phyloP scores from a whole-genome alignment of 1,140 invertebrate species.

The Drosophila saltans region DNA sequence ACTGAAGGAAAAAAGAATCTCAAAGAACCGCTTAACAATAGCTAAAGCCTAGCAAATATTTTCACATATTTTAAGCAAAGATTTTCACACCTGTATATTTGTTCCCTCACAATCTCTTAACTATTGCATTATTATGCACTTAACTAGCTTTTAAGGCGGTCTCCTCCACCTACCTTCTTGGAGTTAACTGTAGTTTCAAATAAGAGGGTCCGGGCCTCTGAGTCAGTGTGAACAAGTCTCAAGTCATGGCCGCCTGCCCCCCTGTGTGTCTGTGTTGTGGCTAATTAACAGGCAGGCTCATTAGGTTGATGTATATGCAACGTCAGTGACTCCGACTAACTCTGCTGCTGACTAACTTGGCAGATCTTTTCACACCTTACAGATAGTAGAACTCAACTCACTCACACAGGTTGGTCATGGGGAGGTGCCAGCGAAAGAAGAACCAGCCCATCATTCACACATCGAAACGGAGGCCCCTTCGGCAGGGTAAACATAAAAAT shows the following conservation, averaged over 20 bases:
- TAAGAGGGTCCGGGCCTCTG: constrained; percentile 5
- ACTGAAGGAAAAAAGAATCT: neutral
- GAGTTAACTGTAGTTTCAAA: constrained; percentile 57
- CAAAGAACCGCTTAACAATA: neutral
- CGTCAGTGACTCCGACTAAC: constrained; percentile 30
- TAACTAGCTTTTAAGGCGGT: constrained; percentile 1
- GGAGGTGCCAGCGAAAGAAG: constrained; percentile 1
- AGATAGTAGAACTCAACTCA: neutral
- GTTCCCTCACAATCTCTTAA: neutral
- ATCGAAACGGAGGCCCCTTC: constrained; percentile 35
- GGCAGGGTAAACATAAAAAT: constrained; percentile 51
- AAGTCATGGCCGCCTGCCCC: constrained; percentile 5
- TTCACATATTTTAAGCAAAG: neutral
- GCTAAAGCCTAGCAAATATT: neutral
- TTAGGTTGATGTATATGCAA: constrained; percentile 61
- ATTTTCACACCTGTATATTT: neutral
- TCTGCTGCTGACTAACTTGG: constrained; percentile 5
- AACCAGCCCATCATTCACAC: constrained; percentile 60
- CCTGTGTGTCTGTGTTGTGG: neutral
- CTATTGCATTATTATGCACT: constrained; percentile 10
- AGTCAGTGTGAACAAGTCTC: too few relatives aligned
- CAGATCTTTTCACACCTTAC: constrained; percentile 64
- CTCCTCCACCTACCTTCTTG: neutral
- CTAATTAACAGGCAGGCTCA: constrained; percentile 65
- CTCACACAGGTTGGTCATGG: neutral